A percentile compares a stretch with the other conserved stretches of the same genome.
These are phyloP conservation scores for Cremastobaeus sp. DNA, from an alignment of 2,888 invertebrate genomes.

Conservation along the genomic window DNA sequence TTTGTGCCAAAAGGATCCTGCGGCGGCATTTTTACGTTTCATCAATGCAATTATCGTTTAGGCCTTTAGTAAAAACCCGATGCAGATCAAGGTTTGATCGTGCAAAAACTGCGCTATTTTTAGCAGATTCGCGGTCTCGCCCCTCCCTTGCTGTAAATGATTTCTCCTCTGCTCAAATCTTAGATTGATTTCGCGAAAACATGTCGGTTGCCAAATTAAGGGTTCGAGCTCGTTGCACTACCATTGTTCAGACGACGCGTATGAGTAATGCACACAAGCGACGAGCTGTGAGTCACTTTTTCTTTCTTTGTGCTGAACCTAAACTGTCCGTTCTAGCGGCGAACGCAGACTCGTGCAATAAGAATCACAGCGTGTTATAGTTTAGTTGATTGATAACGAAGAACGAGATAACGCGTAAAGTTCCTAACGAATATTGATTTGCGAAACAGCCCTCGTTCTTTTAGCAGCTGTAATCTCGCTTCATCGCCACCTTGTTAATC, in stretches of 20 bases:
- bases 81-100: too few species aligned
- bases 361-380: background rate
- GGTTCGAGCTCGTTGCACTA: constrained; percentile 45
- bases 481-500: constrained; percentile 7
- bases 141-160: too few species aligned
- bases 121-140: too few species aligned
- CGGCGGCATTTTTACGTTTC: too few species aligned
- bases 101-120: too few species aligned
- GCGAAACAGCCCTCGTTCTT: constrained; percentile 23
- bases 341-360: constrained; percentile 35
- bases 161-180: too few species aligned
- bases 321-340: too few species aligned
- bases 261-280: constrained; percentile 13
- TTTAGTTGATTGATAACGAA: constrained; percentile 7
- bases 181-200: background rate
- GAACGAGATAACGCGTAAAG: constrained; percentile 29
- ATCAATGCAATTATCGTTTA: too few species aligned
- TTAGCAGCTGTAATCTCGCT: constrained; percentile 10
- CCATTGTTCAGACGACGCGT: constrained; percentile 24
- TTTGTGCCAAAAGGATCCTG: too few species aligned
- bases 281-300: constrained; percentile 31
- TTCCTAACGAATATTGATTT: constrained; percentile 41
- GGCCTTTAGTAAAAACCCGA: too few species aligned
- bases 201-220: constrained; percentile 16
- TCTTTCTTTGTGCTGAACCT: constrained; percentile 38